A percentile compares a stretch with the other conserved stretches of the same genome.
phyloP scores from a whole-genome alignment of 2,888 invertebrate species.

The Dione vanillae region DNA sequence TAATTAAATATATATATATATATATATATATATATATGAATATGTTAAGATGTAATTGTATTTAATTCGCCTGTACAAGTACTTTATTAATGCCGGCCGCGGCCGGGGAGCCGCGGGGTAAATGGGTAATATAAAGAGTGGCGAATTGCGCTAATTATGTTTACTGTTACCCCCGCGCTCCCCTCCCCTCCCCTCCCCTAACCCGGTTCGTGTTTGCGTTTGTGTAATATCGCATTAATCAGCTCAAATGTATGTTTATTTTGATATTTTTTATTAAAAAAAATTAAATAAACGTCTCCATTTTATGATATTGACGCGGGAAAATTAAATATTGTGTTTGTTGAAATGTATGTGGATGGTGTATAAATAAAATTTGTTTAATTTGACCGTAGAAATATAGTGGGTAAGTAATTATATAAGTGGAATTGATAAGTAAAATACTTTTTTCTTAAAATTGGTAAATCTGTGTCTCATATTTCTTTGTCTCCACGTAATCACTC shows the following conservation, averaged over 20 bases:
- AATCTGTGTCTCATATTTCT: too few relatives aligned
- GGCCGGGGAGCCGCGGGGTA: conserved; percentile 43
- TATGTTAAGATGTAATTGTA: conserved; percentile 40
- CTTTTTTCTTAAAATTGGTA: too few relatives aligned
- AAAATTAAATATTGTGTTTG: background rate
- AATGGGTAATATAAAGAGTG: conserved; percentile 51
- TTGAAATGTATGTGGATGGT: background rate
- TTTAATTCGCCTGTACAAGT: conserved; percentile 27
- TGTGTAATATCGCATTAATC: conserved; percentile 45
- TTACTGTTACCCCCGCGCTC: conserved; percentile 41
- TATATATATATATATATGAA: background rate
- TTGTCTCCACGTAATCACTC: too few relatives aligned
- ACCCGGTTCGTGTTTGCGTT: conserved; percentile 38
- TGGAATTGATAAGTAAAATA: too few relatives aligned
- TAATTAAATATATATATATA: background rate
- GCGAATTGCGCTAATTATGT: conserved; percentile 55
- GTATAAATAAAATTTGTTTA: background rate
- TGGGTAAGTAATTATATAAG: too few relatives aligned
- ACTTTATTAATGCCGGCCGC: conserved; percentile 41
- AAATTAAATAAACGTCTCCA: background rate
- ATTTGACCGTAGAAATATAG: background rate
- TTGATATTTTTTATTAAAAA: conserved; percentile 33
- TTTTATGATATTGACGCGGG: background rate
- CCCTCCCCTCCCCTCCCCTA: conserved; percentile 18
- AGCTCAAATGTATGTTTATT: conserved; percentile 42